Percentiles rank a stretch among this genome's conserved stretches.
Conservation (phyloP, 2,113 vertebrate genomes). For the human region GRCh38 chr3:155333001-155333500, state of each 20-base stretch:
- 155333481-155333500: background rate
- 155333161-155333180: background rate
- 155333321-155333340: background rate
- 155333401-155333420: background rate
- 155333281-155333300: background rate
- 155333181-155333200: background rate
- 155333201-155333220: background rate
- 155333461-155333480: background rate
- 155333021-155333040: background rate
- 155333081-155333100: no score
- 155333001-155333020: background rate
- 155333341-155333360: background rate
- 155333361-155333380: background rate
- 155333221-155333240: background rate
- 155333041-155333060: background rate
- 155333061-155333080: background rate
- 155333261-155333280: background rate
- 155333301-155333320: no score
- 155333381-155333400: rapidly evolving
- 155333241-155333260: background rate
- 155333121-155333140: background rate
- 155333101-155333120: background rate
- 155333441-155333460: background rate
- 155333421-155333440: background rate
- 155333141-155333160: background rate